These are phyloP conservation scores for Butorides virescens DNA, from an alignment of 2,113 vertebrate species.

Conservation along the genomic window DNA sequence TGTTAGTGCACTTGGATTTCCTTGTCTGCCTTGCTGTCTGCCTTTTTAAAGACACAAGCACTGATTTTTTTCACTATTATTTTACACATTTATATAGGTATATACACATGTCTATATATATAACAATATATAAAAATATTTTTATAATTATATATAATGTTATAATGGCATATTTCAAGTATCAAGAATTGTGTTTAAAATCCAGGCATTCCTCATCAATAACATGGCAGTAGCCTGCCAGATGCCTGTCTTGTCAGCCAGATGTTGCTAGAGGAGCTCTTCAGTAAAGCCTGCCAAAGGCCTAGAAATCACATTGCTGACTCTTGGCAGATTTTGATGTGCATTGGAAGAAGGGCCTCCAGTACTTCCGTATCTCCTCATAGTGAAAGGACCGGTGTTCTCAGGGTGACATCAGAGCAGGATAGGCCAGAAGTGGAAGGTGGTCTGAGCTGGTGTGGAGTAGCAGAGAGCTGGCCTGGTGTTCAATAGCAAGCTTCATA, in stretches of 20 bases:
- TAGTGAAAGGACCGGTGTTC: background rate
- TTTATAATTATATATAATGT: background rate
- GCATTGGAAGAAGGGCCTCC: background rate
- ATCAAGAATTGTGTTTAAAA: background rate
- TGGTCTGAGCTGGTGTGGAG: background rate
- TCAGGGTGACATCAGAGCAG: background rate
- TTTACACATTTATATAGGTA: background rate
- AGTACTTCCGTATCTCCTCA: background rate
- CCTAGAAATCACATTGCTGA: background rate
- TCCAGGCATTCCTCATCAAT: background rate
- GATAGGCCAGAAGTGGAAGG: background rate
- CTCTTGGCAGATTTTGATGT: background rate
- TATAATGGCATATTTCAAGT: background rate
- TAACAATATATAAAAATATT: background rate
- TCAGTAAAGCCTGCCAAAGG: background rate
- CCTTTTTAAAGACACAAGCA: background rate
- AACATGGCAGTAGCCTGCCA: background rate
- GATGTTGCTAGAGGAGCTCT: conserved; percentile 21
- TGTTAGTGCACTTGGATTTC: background rate
- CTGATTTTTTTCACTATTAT: background rate
- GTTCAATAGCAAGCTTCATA: background rate
- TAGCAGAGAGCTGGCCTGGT: background rate
- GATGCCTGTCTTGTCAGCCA: background rate
- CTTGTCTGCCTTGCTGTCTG: background rate
- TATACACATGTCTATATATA: rapidly evolving